Evolutionary conservation across 2,113 vertebrate genomes (phyloP).

Genomic region (Lichenostomus cassidix): DNA sequence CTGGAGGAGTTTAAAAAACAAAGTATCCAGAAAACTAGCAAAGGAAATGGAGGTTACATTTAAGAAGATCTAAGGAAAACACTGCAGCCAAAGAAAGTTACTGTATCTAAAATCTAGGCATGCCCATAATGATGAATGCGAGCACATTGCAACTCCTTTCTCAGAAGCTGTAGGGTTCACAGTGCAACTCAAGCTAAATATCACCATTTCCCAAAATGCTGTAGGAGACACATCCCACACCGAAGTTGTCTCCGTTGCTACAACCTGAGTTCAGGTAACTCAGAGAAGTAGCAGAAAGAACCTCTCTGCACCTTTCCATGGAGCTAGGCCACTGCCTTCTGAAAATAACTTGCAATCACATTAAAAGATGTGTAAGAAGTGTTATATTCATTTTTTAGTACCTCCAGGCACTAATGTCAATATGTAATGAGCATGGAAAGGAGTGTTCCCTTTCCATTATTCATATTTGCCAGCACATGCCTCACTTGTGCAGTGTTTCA

Average conservation of each 20-base stretch:
- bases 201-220: not conserved
- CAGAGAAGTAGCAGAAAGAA: not conserved
- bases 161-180: not conserved
- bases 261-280: not conserved
- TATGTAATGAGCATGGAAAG: not conserved
- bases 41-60: not conserved
- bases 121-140: not conserved
- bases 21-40: not conserved
- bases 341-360: not conserved
- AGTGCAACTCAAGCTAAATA: not conserved
- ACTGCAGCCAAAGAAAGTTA: not conserved
- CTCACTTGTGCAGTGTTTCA: not conserved
- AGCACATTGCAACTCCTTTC: not conserved
- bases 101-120: not conserved
- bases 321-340: not conserved
- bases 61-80: not conserved
- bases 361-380: not conserved
- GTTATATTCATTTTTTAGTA: not conserved
- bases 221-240: not conserved
- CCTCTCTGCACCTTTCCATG: not conserved
- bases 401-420: not conserved
- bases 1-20: not conserved
- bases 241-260: not conserved
- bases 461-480: not conserved
- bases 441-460: not conserved